Evolutionary conservation across 2,113 vertebrate genomes (phyloP).

Genomic region (Athene cunicularia): DNA sequence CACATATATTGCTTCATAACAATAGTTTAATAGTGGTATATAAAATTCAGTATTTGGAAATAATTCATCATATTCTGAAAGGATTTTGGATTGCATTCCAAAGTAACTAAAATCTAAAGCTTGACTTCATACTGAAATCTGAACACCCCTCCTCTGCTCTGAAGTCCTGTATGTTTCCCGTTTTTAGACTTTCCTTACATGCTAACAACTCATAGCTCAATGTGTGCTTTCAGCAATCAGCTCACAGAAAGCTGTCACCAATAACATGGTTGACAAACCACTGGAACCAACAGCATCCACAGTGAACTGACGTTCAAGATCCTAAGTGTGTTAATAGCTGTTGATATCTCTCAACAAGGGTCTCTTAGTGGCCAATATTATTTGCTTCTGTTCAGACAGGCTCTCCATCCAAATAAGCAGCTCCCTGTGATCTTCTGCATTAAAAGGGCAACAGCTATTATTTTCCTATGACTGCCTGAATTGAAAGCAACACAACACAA

Average conservation of each 20-base stretch:
- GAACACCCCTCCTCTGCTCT: not conserved
- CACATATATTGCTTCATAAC: not conserved
- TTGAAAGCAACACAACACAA: not conserved
- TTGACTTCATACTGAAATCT: not conserved
- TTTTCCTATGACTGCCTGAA: not conserved
- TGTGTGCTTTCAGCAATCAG: not conserved
- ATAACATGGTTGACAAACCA: not conserved
- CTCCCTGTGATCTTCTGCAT: not conserved
- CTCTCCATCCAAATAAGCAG: conserved; percentile 16
- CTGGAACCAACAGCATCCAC: not conserved
- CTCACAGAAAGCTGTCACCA: not conserved
- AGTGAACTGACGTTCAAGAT: not conserved
- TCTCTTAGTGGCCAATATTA: not conserved
- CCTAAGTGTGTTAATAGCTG: not conserved
- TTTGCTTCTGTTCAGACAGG: not conserved
- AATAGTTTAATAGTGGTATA: not conserved
- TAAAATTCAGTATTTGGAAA: not conserved
- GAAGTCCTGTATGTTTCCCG: not conserved
- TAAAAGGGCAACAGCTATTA: not conserved
- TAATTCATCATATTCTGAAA: not conserved
- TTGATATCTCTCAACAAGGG: not conserved
- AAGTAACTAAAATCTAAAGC: not conserved
- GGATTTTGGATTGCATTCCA: not conserved
- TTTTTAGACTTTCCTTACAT: not conserved
- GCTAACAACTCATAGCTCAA: not conserved